Evolutionary conservation across 2,113 vertebrate genomes (phyloP).

Genomic region (Pelusios castaneus): DNA sequence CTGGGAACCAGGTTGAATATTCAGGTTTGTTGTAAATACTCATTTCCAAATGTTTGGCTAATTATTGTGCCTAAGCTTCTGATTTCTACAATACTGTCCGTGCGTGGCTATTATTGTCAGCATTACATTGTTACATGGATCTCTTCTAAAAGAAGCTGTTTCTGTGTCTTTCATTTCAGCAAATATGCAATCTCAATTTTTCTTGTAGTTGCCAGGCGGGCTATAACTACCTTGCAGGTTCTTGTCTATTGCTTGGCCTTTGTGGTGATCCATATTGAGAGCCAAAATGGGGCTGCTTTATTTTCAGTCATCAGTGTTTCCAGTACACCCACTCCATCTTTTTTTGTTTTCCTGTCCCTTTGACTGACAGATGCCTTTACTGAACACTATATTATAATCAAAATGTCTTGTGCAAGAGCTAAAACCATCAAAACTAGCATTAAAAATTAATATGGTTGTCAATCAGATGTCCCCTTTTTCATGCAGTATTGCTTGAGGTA

Average conservation of each 20-base stretch:
- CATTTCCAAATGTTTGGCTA: background rate
- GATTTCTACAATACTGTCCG: background rate
- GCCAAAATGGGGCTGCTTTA: background rate
- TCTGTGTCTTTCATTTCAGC: background rate
- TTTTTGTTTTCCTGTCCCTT: conserved; percentile 30
- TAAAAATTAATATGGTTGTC: conserved; percentile 63
- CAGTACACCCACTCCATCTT: conserved; percentile 25
- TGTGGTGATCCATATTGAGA: background rate
- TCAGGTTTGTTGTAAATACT: background rate
- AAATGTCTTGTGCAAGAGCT: conserved; percentile 38
- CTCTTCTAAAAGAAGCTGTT: background rate
- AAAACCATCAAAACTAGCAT: conserved; percentile 30
- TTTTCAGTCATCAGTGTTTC: background rate
- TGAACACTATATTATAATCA: conserved; percentile 51
- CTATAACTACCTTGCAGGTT: background rate
- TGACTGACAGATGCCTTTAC: conserved; percentile 65
- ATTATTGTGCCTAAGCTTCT: background rate
- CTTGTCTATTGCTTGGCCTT: background rate
- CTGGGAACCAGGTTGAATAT: background rate
- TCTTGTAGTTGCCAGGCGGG: background rate
- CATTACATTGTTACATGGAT: background rate
- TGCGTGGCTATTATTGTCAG: background rate
- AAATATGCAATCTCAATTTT: background rate
- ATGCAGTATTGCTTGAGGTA: conserved; percentile 55
- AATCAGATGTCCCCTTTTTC: conserved; percentile 66